Conservation (phyloP, 2,888 invertebrate genomes). For the Chaitophorus viminalis region DNA sequence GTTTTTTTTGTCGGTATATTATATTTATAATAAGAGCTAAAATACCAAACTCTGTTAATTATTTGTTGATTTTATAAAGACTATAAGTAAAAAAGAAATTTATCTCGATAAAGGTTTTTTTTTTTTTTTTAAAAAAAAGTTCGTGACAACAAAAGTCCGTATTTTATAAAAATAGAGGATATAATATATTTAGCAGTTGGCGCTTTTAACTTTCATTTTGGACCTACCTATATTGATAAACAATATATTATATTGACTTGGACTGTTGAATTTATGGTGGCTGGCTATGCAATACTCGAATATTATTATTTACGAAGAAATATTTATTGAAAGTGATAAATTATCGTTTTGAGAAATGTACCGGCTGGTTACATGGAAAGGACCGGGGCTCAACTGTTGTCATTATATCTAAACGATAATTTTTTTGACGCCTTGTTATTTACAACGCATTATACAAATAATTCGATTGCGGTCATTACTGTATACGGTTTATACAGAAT, state of each 20-base stretch:
- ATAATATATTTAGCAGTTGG: neutral
- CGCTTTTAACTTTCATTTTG: neutral
- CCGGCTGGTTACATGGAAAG: no score
- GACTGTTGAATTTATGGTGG: neutral
- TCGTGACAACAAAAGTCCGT: neutral
- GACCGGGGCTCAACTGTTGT: no score
- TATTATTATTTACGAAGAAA: neutral
- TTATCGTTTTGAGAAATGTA: neutral
- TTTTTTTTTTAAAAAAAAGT: no score
- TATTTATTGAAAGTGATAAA: slow-evolving; percentile 1
- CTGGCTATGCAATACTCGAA: neutral
- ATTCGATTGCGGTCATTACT: no score
- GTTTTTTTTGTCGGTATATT: no score
- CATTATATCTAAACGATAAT: no score
- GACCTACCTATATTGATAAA: neutral
- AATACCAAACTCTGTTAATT: no score
- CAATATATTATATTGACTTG: neutral
- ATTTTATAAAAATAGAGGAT: neutral
- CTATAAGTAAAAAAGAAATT: neutral
- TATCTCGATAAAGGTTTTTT: neutral
- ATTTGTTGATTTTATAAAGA: neutral
- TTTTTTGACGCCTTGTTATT: no score
- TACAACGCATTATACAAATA: no score
- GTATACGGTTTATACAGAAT: no score
- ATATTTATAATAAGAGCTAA: no score